These are phyloP conservation scores for Alouatta palliata DNA, from an alignment of 2,113 vertebrate genomes.

Conservation along the genomic window DNA sequence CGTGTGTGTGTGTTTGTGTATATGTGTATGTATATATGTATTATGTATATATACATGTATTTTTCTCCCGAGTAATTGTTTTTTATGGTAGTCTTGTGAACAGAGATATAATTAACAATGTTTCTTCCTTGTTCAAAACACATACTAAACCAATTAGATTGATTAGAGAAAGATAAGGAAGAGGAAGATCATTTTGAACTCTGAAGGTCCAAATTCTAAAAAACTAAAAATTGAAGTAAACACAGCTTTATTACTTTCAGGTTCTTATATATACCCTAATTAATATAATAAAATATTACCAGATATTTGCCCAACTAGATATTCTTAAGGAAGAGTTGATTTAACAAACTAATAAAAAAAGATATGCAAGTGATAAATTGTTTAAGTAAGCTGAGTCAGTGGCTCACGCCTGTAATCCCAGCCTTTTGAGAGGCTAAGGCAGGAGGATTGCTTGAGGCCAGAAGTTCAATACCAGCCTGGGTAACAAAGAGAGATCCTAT, in stretches of 20 bases:
- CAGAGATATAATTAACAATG: conserved; percentile 19
- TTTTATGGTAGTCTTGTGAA: background rate
- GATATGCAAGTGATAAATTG: background rate
- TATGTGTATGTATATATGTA: background rate
- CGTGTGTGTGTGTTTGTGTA: too few relatives aligned
- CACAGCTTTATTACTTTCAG: background rate
- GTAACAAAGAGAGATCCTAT: too few relatives aligned
- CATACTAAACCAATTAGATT: background rate
- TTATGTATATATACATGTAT: background rate
- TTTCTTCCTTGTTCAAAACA: background rate
- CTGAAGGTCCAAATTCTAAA: conserved; percentile 23
- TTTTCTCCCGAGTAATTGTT: background rate
- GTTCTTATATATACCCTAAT: background rate
- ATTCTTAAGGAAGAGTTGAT: background rate
- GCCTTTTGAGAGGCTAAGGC: background rate
- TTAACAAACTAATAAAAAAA: conserved; percentile 24
- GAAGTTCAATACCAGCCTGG: background rate
- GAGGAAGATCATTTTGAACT: background rate
- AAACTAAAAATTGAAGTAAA: conserved; percentile 23
- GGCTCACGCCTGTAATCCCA: background rate
- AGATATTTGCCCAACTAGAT: conserved; percentile 48
- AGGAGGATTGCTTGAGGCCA: background rate
- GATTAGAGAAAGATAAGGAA: background rate
- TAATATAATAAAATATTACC: conserved; percentile 34
- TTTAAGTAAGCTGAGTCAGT: background rate